Conservation (phyloP, 2,888 invertebrate genomes). For the Drosophila antonietae region DNA sequence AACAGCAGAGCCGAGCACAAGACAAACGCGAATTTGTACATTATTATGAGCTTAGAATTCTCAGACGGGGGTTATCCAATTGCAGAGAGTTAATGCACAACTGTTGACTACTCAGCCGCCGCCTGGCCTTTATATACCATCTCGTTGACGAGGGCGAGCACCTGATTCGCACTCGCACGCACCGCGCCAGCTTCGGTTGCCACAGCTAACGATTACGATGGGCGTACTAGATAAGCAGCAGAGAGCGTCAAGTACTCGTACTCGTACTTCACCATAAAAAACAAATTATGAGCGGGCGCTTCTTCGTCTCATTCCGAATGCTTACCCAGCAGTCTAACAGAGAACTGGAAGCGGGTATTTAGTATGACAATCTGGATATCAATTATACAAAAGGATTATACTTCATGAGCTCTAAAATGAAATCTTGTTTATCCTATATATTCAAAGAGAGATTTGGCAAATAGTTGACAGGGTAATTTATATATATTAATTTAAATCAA, state of each 20-base stretch:
- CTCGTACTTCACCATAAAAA: conserved; percentile 36
- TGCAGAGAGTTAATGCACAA: conserved; percentile 61
- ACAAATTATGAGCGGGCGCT: conserved; percentile 63
- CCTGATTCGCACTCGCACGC: conserved; percentile 55
- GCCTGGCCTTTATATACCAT: conserved; percentile 69
- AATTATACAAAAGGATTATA: no score
- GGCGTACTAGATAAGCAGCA: conserved; percentile 80
- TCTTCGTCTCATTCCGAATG: conserved; percentile 44
- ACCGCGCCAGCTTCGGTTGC: conserved; percentile 44
- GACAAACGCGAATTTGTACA: conserved; percentile 75
- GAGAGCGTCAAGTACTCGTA: conserved; percentile 67
- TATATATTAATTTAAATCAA: not conserved
- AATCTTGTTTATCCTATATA: no score
- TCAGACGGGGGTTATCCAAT: conserved; percentile 29
- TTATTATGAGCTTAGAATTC: conserved; percentile 33
- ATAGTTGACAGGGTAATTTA: not conserved
- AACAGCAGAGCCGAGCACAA: conserved; percentile 73
- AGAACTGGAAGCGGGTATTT: not conserved
- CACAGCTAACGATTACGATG: conserved; percentile 68
- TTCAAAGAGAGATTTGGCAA: not conserved
- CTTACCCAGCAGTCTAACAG: conserved; percentile 10
- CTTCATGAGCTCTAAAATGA: no score
- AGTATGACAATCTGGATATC: not conserved
- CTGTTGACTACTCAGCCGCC: conserved; percentile 60
- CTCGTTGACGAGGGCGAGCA: conserved; percentile 49